Conservation (phyloP, 2,113 vertebrate species). For the Heteronetta atricapilla region DNA sequence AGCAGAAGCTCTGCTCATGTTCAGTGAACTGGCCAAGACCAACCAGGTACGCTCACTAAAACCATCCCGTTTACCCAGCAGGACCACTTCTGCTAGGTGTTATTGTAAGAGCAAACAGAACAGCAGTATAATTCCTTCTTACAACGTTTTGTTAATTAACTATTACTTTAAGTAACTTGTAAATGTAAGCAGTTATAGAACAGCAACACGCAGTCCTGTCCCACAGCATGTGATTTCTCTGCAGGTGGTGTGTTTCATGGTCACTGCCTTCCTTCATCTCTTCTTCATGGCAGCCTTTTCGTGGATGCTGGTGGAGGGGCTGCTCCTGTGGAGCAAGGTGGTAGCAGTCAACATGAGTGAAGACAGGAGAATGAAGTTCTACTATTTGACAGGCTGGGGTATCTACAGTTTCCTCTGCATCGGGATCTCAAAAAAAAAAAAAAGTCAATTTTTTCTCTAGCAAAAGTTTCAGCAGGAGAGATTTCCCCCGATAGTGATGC, state of each 20-base stretch:
- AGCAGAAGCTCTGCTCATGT: constrained; percentile 87
- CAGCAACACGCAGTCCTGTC: neutral
- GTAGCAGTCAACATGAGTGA: constrained; percentile 89
- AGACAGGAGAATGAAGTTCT: constrained; percentile 86
- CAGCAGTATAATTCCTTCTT: neutral
- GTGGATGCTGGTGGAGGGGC: constrained; percentile 93
- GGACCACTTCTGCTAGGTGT: neutral
- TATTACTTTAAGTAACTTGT: no score
- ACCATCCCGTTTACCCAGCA: fast-evolving
- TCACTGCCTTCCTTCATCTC: constrained; percentile 87
- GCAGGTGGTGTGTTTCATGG: constrained; percentile 80
- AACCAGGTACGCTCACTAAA: constrained; percentile 76
- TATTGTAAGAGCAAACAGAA: neutral
- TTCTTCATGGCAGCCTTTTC: constrained; percentile 93
- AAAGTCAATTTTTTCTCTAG: neutral
- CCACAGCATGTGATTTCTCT: neutral
- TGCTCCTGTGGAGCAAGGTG: constrained; percentile 93
- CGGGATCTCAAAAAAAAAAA: neutral
- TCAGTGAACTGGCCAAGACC: constrained; percentile 84
- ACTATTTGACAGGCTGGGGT: constrained; percentile 90
- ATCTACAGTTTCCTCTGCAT: neutral
- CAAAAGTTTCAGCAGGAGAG: neutral
- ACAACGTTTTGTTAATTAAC: neutral
- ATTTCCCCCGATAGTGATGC: neutral
- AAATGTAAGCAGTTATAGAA: neutral